Evolutionary conservation across 2,888 invertebrate genomes (phyloP).

Genomic region (Empis livida): DNA sequence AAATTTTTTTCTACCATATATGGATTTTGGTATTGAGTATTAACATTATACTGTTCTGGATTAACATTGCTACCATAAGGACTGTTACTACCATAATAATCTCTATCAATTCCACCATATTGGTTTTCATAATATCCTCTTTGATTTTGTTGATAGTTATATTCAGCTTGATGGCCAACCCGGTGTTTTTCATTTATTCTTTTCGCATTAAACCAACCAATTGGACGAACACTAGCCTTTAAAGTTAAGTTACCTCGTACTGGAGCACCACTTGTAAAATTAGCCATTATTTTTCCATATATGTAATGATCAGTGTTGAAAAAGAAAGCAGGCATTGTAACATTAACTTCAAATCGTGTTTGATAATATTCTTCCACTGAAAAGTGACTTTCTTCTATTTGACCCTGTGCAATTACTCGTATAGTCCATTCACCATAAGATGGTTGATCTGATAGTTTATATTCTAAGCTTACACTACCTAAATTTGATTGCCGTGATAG

Average conservation of each 20-base stretch:
- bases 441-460: slow-evolving; percentile 83
- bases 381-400: slow-evolving; percentile 74
- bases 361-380: slow-evolving; percentile 91
- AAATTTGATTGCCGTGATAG: slow-evolving; percentile 83
- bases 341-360: slow-evolving; percentile 86
- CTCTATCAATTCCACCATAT: no score
- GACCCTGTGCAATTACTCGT: slow-evolving; percentile 76
- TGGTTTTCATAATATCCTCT: not conserved
- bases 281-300: slow-evolving; percentile 79
- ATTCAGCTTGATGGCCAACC: slow-evolving; percentile 25
- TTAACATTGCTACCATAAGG: slow-evolving; percentile 12
- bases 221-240: slow-evolving; percentile 61
- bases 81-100: no score
- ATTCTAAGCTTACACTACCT: slow-evolving; percentile 85
- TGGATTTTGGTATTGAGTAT: slow-evolving; percentile 37
- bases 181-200: slow-evolving; percentile 41
- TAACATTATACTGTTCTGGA: slow-evolving; percentile 19
- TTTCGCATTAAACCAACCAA: slow-evolving; percentile 46
- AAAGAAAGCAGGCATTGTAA: slow-evolving; percentile 91
- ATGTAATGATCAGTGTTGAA: slow-evolving; percentile 75
- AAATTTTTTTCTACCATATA: slow-evolving; percentile 57
- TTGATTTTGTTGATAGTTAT: not conserved
- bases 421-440: slow-evolving; percentile 87
- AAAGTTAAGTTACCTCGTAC: slow-evolving; percentile 81
- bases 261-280: slow-evolving; percentile 89